A percentile compares a stretch with the other conserved stretches of the same genome.
Conservation (phyloP, 2,888 invertebrate genomes). For the Eupeodes luniger region DNA sequence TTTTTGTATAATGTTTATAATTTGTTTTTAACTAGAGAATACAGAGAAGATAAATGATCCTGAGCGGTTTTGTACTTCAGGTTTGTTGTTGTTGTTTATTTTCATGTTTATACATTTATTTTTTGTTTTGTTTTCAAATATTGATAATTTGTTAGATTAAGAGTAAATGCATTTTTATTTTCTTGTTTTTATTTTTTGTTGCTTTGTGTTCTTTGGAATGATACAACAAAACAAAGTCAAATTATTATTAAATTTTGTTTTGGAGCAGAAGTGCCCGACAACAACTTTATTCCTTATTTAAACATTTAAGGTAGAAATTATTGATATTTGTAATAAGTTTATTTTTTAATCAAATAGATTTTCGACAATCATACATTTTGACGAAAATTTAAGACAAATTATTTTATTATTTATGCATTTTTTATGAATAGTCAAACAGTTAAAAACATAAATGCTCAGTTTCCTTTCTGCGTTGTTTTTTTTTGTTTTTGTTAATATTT, state of each 20-base stretch:
- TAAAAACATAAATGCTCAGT: constrained; percentile 46
- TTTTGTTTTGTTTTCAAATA: constrained; percentile 48
- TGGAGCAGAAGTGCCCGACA: neutral
- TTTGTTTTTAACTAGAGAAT: constrained; percentile 57
- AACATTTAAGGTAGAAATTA: neutral
- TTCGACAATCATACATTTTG: neutral
- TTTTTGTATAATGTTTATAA: constrained; percentile 17
- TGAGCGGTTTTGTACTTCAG: constrained; percentile 75
- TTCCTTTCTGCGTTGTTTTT: constrained; percentile 32
- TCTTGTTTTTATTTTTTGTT: constrained; percentile 17
- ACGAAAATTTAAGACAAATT: constrained; percentile 35
- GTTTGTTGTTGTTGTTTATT: constrained; percentile 49
- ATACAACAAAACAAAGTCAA: constrained; percentile 2
- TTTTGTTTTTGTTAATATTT: constrained; percentile 7
- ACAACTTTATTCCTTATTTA: constrained; percentile 11
- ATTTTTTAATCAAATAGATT: constrained; percentile 1
- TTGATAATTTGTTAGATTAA: constrained; percentile 59
- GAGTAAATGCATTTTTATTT: constrained; percentile 66
- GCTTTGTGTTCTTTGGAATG: constrained; percentile 1
- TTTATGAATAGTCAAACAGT: constrained; percentile 53
- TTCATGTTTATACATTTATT: constrained; percentile 8
- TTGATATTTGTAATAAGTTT: neutral
- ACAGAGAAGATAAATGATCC: constrained; percentile 72
- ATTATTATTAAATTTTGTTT: neutral
- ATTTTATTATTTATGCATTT: constrained; percentile 37